Conservation (phyloP, 2,888 invertebrate species). For the Caenorhabditis sp. region DNA sequence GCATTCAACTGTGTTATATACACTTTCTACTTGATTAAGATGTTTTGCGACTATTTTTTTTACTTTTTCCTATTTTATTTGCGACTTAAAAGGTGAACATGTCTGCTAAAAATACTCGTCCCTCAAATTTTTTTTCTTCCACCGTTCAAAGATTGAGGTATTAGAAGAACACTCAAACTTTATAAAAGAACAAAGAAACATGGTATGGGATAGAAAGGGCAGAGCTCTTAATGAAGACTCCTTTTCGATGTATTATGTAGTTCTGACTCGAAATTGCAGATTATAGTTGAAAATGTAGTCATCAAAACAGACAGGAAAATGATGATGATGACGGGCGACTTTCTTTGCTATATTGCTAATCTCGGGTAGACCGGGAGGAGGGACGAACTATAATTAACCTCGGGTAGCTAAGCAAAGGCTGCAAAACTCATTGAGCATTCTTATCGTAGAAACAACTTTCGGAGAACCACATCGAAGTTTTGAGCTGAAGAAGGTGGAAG, state of each 20-base stretch:
- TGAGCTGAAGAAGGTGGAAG: too few species aligned
- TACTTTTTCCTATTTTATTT: background rate
- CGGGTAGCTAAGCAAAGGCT: background rate
- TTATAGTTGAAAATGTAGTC: slow-evolving; percentile 30
- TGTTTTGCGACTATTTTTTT: slow-evolving; percentile 34
- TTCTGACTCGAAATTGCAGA: background rate
- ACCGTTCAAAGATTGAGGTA: background rate
- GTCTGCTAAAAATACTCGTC: background rate
- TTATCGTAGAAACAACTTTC: too few species aligned
- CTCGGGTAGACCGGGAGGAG: background rate
- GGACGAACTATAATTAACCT: slow-evolving; percentile 17
- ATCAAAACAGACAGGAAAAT: slow-evolving; percentile 6
- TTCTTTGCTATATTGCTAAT: slow-evolving; percentile 40
- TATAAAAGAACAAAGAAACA: slow-evolving; percentile 2
- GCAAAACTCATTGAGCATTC: background rate
- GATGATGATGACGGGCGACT: slow-evolving; percentile 33
- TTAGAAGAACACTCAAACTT: slow-evolving; percentile 8
- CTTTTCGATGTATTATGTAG: background rate
- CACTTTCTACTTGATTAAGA: slow-evolving; percentile 58
- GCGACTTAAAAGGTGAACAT: background rate
- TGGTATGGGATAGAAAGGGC: background rate
- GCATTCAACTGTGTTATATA: slow-evolving; percentile 46
- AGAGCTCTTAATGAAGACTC: background rate
- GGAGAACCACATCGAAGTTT: too few species aligned
- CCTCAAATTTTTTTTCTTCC: background rate